Conservation (phyloP, 1,140 invertebrate genomes). For the Drosophila erecta region DNA sequence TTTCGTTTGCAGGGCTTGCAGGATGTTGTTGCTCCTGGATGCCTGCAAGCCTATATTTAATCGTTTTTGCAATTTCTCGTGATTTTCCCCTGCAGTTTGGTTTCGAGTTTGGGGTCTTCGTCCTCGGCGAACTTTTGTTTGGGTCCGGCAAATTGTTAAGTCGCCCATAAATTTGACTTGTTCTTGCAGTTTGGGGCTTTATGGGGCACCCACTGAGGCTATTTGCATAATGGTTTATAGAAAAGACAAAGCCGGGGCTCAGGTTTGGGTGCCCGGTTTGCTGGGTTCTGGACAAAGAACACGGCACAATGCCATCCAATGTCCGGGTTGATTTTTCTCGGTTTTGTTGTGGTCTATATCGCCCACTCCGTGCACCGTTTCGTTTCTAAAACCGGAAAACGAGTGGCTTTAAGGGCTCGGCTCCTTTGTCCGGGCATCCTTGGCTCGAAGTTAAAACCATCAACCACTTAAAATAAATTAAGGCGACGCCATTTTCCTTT, state of each 20-base stretch:
- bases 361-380: not conserved
- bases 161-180: conserved; percentile 84
- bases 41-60: conserved; percentile 71
- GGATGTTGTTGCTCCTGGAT: conserved; percentile 48
- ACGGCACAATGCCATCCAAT: conserved; percentile 43
- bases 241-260: conserved; percentile 67
- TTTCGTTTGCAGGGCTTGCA: conserved; percentile 79
- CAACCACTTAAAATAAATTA: conserved; percentile 84
- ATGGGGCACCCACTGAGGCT: conserved; percentile 56
- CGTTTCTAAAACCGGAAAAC: conserved; percentile 36
- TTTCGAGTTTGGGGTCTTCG: conserved; percentile 1
- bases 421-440: conserved; percentile 45
- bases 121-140: conserved; percentile 11
- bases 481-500: conserved; percentile 83
- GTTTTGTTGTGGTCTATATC: conserved; percentile 49
- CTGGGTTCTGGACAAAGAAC: conserved; percentile 6
- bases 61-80: conserved; percentile 76
- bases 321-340: conserved; percentile 32
- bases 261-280: not conserved
- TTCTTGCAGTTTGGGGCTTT: conserved; percentile 47
- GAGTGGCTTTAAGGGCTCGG: conserved; percentile 61
- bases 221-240: conserved; percentile 83
- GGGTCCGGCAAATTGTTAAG: conserved; percentile 75
- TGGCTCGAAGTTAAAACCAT: conserved; percentile 76
- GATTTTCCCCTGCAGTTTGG: conserved; percentile 65